Evolutionary conservation across 2,113 vertebrate genomes (phyloP).

Genomic region (Cygnus atratus): DNA sequence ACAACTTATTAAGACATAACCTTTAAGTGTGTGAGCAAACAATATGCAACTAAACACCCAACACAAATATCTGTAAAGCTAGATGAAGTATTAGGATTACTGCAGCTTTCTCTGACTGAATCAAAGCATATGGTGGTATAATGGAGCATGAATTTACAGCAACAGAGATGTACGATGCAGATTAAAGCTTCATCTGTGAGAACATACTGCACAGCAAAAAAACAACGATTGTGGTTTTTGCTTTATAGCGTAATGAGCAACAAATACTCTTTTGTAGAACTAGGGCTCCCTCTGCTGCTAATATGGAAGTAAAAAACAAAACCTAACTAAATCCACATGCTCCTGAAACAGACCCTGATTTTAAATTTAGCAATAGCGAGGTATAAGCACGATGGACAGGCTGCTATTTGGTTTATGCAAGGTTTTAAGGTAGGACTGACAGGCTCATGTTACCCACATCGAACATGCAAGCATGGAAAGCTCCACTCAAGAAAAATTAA

Average conservation of each 20-base stretch:
- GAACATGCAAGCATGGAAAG: not conserved
- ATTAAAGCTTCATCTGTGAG: conserved; percentile 69
- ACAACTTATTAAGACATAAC: conserved; percentile 29
- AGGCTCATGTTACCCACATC: not conserved
- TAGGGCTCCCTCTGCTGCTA: conserved; percentile 72
- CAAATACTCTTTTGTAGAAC: not conserved
- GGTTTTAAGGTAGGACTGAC: not conserved
- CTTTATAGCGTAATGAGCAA: not conserved
- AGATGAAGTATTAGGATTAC: not conserved
- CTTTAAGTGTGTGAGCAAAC: conserved; percentile 13
- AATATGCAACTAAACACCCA: not conserved
- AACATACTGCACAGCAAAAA: conserved; percentile 3
- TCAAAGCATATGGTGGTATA: conserved; percentile 59
- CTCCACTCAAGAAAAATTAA: not conserved
- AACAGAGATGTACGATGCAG: conserved; percentile 59
- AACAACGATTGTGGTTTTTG: not conserved
- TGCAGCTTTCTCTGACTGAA: not conserved
- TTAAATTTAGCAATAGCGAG: not conserved
- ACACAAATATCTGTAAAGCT: not conserved
- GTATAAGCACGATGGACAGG: not conserved
- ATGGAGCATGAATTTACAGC: conserved; percentile 71
- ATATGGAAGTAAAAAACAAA: not conserved
- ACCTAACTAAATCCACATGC: accelerated
- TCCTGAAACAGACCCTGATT: not conserved
- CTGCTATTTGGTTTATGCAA: too few species aligned